A percentile compares a stretch with the other conserved stretches of the same genome.
Conservation (phyloP, 2,113 vertebrate species). For the Sinosuthora webbiana region DNA sequence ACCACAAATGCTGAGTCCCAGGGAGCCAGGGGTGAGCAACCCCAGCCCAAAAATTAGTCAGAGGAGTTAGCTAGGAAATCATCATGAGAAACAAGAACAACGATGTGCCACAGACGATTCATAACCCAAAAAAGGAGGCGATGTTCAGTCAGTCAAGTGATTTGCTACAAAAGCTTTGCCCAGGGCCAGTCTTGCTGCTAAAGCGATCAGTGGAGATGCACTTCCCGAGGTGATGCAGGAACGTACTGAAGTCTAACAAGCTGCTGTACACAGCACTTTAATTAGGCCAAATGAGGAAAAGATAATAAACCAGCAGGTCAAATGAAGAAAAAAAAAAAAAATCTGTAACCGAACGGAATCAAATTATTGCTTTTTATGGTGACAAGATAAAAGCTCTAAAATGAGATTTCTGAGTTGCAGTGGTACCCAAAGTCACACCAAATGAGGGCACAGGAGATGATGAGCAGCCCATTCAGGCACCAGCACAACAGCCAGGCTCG, state of each 20-base stretch:
- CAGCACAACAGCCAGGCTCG: background rate
- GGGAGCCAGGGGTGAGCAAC: background rate
- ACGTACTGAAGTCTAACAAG: background rate
- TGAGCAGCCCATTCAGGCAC: background rate
- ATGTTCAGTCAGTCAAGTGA: constrained; percentile 4
- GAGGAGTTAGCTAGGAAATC: background rate
- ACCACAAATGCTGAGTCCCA: background rate
- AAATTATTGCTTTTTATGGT: background rate
- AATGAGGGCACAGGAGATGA: background rate
- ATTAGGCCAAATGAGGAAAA: constrained; percentile 51
- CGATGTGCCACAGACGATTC: background rate
- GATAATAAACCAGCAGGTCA: constrained; percentile 48
- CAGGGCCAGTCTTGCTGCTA: constrained; percentile 24
- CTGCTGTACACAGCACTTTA: constrained; percentile 42
- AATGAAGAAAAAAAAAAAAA: background rate
- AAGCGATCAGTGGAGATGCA: background rate
- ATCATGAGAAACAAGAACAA: background rate
- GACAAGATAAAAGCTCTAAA: background rate
- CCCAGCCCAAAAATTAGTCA: background rate
- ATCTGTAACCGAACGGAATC: background rate
- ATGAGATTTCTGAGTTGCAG: background rate
- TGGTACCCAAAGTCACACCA: background rate
- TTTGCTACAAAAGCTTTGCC: constrained; percentile 41
- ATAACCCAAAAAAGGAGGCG: background rate
- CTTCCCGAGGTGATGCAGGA: background rate